A percentile compares a stretch with the other conserved stretches of the same genome.
phyloP scores from a whole-genome alignment of 2,888 invertebrate genomes.

The Cosmia trapezina region DNA sequence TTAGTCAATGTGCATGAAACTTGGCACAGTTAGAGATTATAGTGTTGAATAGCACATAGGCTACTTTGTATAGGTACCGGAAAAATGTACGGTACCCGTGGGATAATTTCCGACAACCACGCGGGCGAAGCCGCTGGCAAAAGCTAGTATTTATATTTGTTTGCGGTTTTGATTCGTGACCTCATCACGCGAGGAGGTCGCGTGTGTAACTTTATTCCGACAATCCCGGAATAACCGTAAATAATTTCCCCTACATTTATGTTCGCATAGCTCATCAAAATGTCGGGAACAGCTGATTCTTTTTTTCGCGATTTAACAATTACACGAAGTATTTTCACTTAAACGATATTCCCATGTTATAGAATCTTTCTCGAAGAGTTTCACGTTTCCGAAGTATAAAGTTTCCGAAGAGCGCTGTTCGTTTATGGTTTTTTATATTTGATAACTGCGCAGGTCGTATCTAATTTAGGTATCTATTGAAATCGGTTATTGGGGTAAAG shows the following conservation, averaged over 20 bases:
- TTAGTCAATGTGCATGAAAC: too few relatives aligned
- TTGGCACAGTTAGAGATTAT: too few relatives aligned
- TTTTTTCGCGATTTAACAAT: too few relatives aligned
- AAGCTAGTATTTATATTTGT: not conserved
- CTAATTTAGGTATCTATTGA: not conserved
- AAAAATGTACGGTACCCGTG: too few relatives aligned
- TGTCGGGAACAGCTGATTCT: too few relatives aligned
- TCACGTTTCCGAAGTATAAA: slow-evolving; percentile 17
- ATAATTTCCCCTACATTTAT: too few relatives aligned
- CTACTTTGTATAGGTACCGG: too few relatives aligned
- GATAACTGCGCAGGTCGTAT: not conserved
- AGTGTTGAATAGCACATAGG: too few relatives aligned
- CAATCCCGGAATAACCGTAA: not conserved
- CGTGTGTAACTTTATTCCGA: not conserved
- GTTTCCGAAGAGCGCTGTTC: slow-evolving; percentile 13
- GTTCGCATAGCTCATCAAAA: too few relatives aligned
- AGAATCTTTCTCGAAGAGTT: slow-evolving; percentile 20
- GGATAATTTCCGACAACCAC: too few relatives aligned
- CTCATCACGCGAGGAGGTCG: not conserved
- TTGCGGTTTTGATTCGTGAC: not conserved
- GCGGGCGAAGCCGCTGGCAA: too few relatives aligned
- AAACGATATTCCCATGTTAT: slow-evolving; percentile 16
- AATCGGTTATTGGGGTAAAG: not conserved
- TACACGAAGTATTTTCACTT: too few relatives aligned
- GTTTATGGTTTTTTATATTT: slow-evolving; percentile 29